Base-by-base conservation (phyloP, 2,888 invertebrate genomes). In the Dusona sp. region DNA sequence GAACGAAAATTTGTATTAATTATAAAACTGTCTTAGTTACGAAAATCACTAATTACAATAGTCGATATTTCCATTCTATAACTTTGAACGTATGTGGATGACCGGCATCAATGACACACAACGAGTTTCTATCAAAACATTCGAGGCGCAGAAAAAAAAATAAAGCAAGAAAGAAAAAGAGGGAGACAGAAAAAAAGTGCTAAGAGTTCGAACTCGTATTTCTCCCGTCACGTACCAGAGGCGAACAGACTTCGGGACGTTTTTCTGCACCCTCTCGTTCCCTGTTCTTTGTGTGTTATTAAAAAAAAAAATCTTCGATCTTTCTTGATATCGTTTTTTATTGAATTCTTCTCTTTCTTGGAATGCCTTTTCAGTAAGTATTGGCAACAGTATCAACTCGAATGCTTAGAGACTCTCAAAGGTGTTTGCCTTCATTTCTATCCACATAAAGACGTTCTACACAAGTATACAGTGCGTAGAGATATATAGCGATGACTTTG, bases 381-480 rank as follows among this genome's bases (percentile, higher is more conserved):
- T 19, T 3, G 6, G n/a, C 42, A 42, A 57, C 51, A 57, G 1
- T 29, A 16, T 29, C 9, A 29, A 36, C 33, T 61, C 45, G 22
- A 57, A 73, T 61, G 57, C 25, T 61, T 61, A 29, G 57, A 61
- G 16, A 38, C 57, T 19, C 36, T 51, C 77, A 13, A 77, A 65
- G 77, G 25, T 77, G 54, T 67, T 68, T 51, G 29, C 57, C 67
- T 36, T 42, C 54, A 38, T 79, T 79, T 79, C 25, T 38, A 73
- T 38, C 13, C 22, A 73, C 36, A 57, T 25, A 73, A 38, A 51
- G n/a, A 72, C 7, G 8, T 54, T n/a, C 7, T n/a, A 8, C n/a
- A 22, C 8, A 22, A 54, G 51, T 54, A 29, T 29, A 57, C 22
- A 19, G 22, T 25, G 25, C 22, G 57, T 73, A 54, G 3, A 29